Percentiles rank a stretch among this genome's conserved stretches.
Evolutionary conservation across 2,113 vertebrate species (phyloP).

Genomic region (Grus americana): DNA sequence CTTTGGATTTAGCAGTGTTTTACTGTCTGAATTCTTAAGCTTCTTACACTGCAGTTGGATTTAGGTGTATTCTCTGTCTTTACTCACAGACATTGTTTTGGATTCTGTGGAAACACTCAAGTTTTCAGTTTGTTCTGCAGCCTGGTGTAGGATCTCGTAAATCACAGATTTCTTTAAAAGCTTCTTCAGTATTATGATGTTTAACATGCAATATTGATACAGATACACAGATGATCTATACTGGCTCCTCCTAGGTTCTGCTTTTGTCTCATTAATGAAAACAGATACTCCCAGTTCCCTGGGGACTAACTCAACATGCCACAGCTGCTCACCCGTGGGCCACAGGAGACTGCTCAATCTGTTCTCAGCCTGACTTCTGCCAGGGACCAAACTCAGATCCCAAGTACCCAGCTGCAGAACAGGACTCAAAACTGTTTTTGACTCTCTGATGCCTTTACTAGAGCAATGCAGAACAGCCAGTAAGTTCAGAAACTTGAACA

Average conservation of each 20-base stretch:
- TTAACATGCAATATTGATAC: neutral
- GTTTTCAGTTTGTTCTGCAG: slow-evolving; percentile 15
- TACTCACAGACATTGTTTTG: neutral
- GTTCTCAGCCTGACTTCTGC: neutral
- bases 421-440: neutral
- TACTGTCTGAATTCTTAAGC: neutral
- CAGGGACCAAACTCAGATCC: neutral
- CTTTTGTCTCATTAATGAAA: neutral
- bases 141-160: neutral
- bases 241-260: neutral
- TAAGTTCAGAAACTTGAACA: neutral
- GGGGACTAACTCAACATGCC: neutral
- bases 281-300: neutral
- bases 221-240: neutral
- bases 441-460: neutral
- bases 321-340: neutral
- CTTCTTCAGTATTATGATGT: neutral
- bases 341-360: neutral
- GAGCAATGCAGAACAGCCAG: neutral
- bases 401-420: neutral
- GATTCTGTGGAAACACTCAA: neutral
- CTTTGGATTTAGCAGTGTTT: neutral
- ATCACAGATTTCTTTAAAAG: neutral
- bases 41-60: neutral
- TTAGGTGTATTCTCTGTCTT: neutral